Percentiles rank a stretch among this genome's conserved stretches.
phyloP scores from a whole-genome alignment of 2,888 invertebrate genomes.

The Colletes collaris region DNA sequence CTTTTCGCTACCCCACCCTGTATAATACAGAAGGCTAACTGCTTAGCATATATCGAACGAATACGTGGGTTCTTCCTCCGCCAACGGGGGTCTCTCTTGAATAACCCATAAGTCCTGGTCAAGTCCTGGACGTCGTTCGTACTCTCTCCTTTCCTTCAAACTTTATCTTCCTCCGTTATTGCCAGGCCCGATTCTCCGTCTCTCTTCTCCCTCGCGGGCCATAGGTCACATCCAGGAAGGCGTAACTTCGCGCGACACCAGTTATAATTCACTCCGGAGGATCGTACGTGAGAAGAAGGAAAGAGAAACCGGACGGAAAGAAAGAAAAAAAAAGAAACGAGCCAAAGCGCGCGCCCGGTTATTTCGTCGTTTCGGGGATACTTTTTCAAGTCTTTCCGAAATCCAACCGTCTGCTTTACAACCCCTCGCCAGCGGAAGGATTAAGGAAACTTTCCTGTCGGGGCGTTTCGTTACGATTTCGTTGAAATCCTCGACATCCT shows the following conservation, averaged over 20 bases:
- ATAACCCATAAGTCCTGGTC: constrained; percentile 79
- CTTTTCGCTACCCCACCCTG: constrained; percentile 40
- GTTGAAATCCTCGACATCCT: constrained; percentile 17
- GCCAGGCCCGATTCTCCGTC: constrained; percentile 30
- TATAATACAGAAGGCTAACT: constrained; percentile 74
- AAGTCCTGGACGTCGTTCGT: constrained; percentile 67
- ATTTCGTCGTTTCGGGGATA: constrained; percentile 48
- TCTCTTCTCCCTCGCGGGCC: constrained; percentile 56
- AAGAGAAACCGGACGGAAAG: not conserved
- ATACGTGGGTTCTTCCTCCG: constrained; percentile 59
- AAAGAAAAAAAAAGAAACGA: not conserved
- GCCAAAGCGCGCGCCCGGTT: constrained; percentile 11
- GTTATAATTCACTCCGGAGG: constrained; percentile 69
- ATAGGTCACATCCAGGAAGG: constrained; percentile 75
- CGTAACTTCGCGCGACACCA: constrained; percentile 73
- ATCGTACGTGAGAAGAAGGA: constrained; percentile 39
- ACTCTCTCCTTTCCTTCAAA: constrained; percentile 36
- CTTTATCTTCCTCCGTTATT: constrained; percentile 33
- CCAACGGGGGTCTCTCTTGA: constrained; percentile 73
- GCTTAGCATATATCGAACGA: constrained; percentile 78
- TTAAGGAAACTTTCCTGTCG: constrained; percentile 49
- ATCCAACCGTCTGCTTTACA: constrained; percentile 48
- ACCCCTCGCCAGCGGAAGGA: constrained; percentile 49
- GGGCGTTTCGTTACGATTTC: constrained; percentile 35
- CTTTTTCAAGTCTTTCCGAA: constrained; percentile 34